Percentiles rank a stretch among this genome's conserved stretches.
phyloP scores from a whole-genome alignment of 2,888 invertebrate genomes.

The Lapara coniferarum region DNA sequence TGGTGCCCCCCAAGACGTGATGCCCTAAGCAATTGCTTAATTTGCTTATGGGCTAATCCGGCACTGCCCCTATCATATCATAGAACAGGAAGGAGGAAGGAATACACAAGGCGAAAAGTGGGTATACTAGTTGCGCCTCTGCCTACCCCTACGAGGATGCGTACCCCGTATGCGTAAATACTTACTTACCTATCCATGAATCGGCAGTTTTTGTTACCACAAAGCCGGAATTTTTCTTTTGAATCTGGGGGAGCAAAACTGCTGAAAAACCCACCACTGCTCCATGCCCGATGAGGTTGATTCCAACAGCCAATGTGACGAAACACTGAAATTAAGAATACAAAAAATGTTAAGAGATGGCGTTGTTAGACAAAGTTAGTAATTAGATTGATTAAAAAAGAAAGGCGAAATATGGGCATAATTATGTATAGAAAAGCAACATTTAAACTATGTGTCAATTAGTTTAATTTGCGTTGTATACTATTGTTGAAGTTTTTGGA shows the following conservation, averaged over 20 bases:
- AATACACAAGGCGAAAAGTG: no score
- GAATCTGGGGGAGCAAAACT: conserved; percentile 79
- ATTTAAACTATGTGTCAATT: background rate
- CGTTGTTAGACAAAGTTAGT: background rate
- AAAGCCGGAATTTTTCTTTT: conserved; percentile 49
- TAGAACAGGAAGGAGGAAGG: no score
- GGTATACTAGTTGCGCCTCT: no score
- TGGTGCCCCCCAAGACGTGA: no score
- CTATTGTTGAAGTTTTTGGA: background rate
- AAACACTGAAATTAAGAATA: conserved; percentile 46
- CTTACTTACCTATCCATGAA: conserved; percentile 75
- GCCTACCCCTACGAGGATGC: no score
- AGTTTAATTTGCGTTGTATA: background rate
- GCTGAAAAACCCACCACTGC: conserved; percentile 76
- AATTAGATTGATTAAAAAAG: background rate
- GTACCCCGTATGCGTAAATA: no score
- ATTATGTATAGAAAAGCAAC: background rate
- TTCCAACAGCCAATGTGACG: conserved; percentile 51
- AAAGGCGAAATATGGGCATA: background rate
- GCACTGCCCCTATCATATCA: no score
- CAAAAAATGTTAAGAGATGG: background rate
- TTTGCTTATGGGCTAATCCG: no score
- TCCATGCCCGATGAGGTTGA: conserved; percentile 53
- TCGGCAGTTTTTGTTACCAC: conserved; percentile 56
- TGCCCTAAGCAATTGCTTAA: no score